Evolutionary conservation across 2,797 vertebrate species (phyloP).

Genomic region (Mastacembelus armatus): DNA sequence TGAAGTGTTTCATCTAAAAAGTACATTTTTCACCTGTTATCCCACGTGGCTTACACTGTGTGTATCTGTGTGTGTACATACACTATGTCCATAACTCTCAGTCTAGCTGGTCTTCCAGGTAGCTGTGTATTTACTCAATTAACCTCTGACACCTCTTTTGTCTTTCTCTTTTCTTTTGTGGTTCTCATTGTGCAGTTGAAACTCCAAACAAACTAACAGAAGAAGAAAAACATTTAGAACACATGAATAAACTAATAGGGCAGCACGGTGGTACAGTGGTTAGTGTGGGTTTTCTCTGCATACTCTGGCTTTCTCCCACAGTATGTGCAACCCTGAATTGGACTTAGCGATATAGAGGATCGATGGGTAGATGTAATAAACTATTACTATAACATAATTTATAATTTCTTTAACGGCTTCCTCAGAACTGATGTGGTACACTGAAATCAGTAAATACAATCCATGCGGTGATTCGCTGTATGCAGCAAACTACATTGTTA

Average conservation of each 20-base stretch:
- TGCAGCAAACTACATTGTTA: too few relatives aligned
- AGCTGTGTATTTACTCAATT: constrained; percentile 25
- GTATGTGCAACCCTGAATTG: too few relatives aligned
- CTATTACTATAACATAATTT: too few relatives aligned
- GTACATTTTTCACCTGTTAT: constrained; percentile 22
- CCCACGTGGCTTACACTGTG: constrained; percentile 8
- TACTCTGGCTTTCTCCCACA: too few relatives aligned
- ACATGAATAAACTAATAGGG: neutral
- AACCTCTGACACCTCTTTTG: constrained; percentile 12
- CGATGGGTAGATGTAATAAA: too few relatives aligned
- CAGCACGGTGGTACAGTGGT: too few relatives aligned
- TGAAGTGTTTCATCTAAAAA: constrained; percentile 28
- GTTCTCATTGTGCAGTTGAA: neutral
- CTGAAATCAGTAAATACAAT: too few relatives aligned
- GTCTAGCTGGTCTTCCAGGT: constrained; percentile 26
- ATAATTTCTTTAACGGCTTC: too few relatives aligned
- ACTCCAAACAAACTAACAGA: neutral
- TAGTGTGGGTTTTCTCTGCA: too few relatives aligned
- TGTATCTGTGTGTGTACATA: neutral
- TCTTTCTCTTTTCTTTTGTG: neutral
- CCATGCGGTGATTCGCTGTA: too few relatives aligned
- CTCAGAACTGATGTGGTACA: too few relatives aligned
- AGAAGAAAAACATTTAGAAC: neutral
- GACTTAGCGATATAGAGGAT: too few relatives aligned
- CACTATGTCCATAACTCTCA: neutral